phyloP scores from a whole-genome alignment of 2,888 invertebrate species.

The Eledona agricola region DNA sequence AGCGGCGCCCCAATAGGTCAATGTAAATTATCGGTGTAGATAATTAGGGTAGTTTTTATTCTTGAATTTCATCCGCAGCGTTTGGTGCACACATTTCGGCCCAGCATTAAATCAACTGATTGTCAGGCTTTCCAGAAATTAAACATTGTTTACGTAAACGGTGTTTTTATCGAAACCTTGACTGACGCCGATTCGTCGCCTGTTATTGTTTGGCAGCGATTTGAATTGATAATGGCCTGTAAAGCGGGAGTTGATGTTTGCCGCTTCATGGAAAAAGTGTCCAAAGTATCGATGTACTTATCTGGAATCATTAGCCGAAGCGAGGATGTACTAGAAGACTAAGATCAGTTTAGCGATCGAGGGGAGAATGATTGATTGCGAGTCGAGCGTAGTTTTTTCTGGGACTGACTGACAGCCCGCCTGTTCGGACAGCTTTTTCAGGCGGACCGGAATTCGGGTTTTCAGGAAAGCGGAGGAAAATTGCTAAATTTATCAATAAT shows the following conservation, averaged over 20 bases:
- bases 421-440: slow-evolving; percentile 28
- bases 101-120: slow-evolving; percentile 10
- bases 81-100: slow-evolving; percentile 27
- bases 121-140: slow-evolving; percentile 23
- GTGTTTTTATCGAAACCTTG: slow-evolving; percentile 7
- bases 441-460: slow-evolving; percentile 11
- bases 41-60: slow-evolving; percentile 21
- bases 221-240: too few species aligned
- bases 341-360: slow-evolving; percentile 45
- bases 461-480: slow-evolving; percentile 10
- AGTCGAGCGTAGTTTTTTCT: slow-evolving; percentile 32
- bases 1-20: slow-evolving; percentile 17
- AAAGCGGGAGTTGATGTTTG: too few species aligned
- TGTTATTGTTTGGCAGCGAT: too few species aligned
- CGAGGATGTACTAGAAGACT: slow-evolving; percentile 46
- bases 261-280: slow-evolving; percentile 28
- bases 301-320: slow-evolving; percentile 49
- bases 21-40: slow-evolving; percentile 22
- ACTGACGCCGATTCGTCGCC: too few species aligned
- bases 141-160: slow-evolving; percentile 30
- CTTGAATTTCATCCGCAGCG: slow-evolving; percentile 11
- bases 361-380: slow-evolving; percentile 47
- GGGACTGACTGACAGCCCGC: slow-evolving; percentile 23
- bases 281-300: slow-evolving; percentile 43
- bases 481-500: slow-evolving; percentile 30